These are phyloP conservation scores for Cynoglossus semilaevis DNA, from an alignment of 2,113 vertebrate species.

Conservation along the genomic window DNA sequence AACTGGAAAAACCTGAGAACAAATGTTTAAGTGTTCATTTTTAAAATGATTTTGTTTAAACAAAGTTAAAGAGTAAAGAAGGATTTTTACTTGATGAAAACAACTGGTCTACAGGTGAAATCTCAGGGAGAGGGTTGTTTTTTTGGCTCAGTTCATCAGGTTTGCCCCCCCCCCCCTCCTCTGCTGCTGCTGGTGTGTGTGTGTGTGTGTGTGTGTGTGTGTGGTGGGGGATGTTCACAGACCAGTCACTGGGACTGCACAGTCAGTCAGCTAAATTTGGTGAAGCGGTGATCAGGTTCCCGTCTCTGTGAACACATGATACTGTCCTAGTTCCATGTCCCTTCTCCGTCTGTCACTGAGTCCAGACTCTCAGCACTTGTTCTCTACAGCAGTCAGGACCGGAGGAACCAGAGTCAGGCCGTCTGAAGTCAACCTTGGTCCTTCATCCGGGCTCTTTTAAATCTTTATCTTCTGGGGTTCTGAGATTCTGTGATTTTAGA, in stretches of 20 bases:
- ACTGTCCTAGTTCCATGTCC: constrained; percentile 70
- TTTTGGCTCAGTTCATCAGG: constrained; percentile 4
- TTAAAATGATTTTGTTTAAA: too few species aligned
- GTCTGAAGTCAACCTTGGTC: constrained; percentile 12
- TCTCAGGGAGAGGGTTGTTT: neutral
- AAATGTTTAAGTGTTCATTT: too few species aligned
- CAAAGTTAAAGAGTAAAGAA: too few species aligned
- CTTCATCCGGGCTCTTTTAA: neutral
- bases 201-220: constrained; percentile 19
- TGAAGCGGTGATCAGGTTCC: constrained; percentile 82
- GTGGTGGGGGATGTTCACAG: constrained; percentile 37
- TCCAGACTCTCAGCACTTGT: constrained; percentile 38
- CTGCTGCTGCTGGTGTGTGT: too few species aligned
- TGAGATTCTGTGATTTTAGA: constrained; percentile 25
- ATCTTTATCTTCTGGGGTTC: neutral
- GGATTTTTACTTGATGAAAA: too few species aligned
- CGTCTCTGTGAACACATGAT: constrained; percentile 69
- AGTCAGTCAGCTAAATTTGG: constrained; percentile 79
- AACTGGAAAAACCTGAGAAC: too few species aligned
- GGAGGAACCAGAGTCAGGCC: neutral
- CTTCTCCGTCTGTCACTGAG: constrained; percentile 47
- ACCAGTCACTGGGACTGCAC: constrained; percentile 60
- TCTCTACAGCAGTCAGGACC: constrained; percentile 18
- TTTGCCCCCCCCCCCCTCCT: constrained; percentile 14
- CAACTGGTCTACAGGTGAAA: too few species aligned